A percentile compares a stretch with the other conserved stretches of the same genome.
phyloP scores from a whole-genome alignment of 2,113 vertebrate genomes.

The Aegithalos caudatus region DNA sequence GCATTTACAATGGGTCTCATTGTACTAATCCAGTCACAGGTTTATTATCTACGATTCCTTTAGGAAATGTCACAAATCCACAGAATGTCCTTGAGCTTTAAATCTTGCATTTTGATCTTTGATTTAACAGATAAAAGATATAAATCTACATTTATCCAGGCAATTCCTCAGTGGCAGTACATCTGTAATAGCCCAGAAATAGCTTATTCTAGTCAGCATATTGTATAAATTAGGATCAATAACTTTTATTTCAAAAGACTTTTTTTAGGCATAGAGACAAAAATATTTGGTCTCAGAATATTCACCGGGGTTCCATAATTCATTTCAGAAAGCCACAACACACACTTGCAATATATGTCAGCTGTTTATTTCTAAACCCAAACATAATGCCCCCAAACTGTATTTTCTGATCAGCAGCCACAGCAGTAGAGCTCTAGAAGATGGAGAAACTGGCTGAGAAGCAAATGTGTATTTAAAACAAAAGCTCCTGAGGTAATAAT shows the following conservation, averaged over 20 bases:
- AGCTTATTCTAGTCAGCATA: not conserved
- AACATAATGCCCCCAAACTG: not conserved
- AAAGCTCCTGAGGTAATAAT: not conserved
- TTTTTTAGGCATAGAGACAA: not conserved
- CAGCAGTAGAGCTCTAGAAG: not conserved
- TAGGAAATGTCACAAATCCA: slow-evolving; percentile 42
- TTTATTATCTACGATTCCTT: slow-evolving; percentile 27
- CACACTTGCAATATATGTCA: rapidly evolving
- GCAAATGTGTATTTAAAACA: not conserved
- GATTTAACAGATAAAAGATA: slow-evolving; percentile 38
- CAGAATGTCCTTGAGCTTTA: slow-evolving; percentile 48
- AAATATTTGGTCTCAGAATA: not conserved
- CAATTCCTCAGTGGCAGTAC: not conserved
- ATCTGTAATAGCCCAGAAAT: not conserved
- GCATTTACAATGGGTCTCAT: not conserved
- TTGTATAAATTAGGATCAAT: not conserved
- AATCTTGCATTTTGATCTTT: slow-evolving; percentile 34
- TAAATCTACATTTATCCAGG: slow-evolving; percentile 11
- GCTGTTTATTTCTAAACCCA: not conserved
- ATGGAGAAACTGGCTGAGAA: not conserved
- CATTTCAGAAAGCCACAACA: not conserved
- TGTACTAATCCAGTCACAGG: not conserved
- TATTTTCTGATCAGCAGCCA: not conserved
- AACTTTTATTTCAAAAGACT: not conserved
- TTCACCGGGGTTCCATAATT: not conserved